Base-by-base conservation (phyloP, 2,113 vertebrate genomes). In the Vombatus ursinus region DNA sequence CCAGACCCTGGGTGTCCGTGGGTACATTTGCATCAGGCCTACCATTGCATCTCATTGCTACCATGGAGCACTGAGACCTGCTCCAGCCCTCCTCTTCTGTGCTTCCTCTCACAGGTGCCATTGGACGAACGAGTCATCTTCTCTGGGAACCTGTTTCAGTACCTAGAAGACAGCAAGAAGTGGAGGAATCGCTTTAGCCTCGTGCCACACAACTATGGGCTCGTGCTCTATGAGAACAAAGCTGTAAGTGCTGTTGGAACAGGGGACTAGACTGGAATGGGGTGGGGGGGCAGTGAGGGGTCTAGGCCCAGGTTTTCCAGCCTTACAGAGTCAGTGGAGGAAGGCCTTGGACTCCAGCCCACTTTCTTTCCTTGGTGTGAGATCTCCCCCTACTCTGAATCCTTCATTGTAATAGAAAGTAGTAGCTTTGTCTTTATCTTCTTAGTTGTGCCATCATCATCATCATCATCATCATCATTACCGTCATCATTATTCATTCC, bases 91-190 rank as follows among this genome's bases (percentile, higher is more conserved):
- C 92, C 31, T 2, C 0, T 0, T 0, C 11, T n/a, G 52, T 16
- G 44, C 9, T 31, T 0, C 28, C 44, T 25, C 61, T 37, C 0
- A 0, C 95, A 99, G 99, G 98, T 99, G n/a, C 99, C 99, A 0
- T 98, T 99, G 96, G 99, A 99, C 2, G 99, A 99, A 94, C 99
- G 98, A 0, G 98, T 98, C 97, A 99, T 99, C 98, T 99, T 99
- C 98, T 99, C 99, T 0, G 99, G 99, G 61, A 99, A 98, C 97
- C 98, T 99, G 91, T 99, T 99, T 97, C 99, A 99, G 98, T 99
- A 99, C 98, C 98, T 99, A 47, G 99, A 99, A 94, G 99, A 99
- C 97, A 99, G 98, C 97, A 99, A 99, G 98, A 99, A 99, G 97
- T 99, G 99, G 99, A 98, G 99, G 96, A 99, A 99, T 97, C 99